Evolutionary conservation across 1,140 invertebrate species (phyloP), one percentile per base, ranked within the genome.

Genomic region (Drosophila punjabiensis): DNA sequence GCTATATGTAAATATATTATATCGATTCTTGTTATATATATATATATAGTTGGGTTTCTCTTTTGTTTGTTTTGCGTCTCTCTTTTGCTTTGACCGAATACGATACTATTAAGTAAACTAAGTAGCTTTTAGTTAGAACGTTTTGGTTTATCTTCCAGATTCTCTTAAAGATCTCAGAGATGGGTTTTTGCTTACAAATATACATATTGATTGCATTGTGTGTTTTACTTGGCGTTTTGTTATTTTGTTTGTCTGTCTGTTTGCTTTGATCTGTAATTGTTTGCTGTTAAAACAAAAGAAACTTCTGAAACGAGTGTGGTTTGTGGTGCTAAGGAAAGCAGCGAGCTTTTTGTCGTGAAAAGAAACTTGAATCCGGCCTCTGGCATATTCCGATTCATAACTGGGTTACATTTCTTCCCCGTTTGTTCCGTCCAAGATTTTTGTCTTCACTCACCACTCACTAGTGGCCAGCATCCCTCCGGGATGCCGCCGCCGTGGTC

Each of bases 41-140:
- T n/a, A 59, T 73, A 60, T 76, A 61, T 71, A 59, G 35, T 81
- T 24, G 80, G 60, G 61, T 47, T 61, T 71, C 16, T 73, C n/a
- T n/a, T n/a, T 73, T 79, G 76, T 76, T 61, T 71, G 59, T 58
- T 75, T 77, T 76, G 66, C 76, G 74, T 63, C 30, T 48, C 13
- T 37, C 13, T 14, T 79, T 76, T 79, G 68, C 61, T 70, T 43
- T 55, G 79, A 82, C 75, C 65, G 67, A 83, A 83, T 84, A 83
- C 75, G 52, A 76, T 75, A 71, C 78, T 63, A 69, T 70, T 10
- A 60, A 81, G 59, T 81, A 74, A 56, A 78, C 53, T 85, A 79
- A 81, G 68, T 76, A 71, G 55, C 67, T 33, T 37, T 56, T 68
- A 81, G 67, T 62, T 39, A 79, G 41, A 74, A 67, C 71, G 47